These are phyloP conservation scores for Todiramphus saurophagus DNA, from an alignment of 2,113 vertebrate species.

Conservation along the genomic window DNA sequence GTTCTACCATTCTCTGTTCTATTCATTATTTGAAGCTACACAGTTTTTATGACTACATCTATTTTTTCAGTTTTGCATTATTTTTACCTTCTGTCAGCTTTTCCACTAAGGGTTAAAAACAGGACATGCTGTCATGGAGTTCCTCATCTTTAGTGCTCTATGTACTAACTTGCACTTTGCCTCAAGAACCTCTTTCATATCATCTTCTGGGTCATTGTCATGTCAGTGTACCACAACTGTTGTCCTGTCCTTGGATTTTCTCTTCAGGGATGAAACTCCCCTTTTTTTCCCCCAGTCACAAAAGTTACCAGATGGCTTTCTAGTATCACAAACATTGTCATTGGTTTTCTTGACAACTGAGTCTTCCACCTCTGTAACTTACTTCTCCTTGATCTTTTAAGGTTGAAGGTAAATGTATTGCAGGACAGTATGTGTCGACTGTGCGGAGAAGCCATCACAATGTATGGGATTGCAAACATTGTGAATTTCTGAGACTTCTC, in stretches of 20 bases:
- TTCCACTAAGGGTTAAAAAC: background rate
- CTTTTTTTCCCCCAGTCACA: background rate
- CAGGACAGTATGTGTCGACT: background rate
- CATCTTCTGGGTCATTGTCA: background rate
- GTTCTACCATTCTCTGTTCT: background rate
- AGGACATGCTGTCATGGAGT: background rate
- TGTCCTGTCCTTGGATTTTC: background rate
- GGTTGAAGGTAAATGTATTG: background rate
- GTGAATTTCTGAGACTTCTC: background rate
- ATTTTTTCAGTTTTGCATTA: background rate
- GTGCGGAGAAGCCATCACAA: background rate
- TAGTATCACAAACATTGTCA: background rate
- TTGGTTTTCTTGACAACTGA: rapidly evolving
- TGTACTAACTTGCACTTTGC: background rate
- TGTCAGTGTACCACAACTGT: background rate
- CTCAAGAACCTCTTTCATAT: background rate
- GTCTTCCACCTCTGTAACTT: background rate
- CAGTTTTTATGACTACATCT: background rate
- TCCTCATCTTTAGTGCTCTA: background rate
- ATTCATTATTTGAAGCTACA: background rate
- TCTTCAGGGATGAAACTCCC: background rate
- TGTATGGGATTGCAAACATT: background rate
- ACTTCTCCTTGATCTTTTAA: background rate
- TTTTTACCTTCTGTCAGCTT: background rate
- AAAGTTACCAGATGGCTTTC: background rate